phyloP scores from a whole-genome alignment of 2,113 vertebrate species.

The Tachysurus vachellii region DNA sequence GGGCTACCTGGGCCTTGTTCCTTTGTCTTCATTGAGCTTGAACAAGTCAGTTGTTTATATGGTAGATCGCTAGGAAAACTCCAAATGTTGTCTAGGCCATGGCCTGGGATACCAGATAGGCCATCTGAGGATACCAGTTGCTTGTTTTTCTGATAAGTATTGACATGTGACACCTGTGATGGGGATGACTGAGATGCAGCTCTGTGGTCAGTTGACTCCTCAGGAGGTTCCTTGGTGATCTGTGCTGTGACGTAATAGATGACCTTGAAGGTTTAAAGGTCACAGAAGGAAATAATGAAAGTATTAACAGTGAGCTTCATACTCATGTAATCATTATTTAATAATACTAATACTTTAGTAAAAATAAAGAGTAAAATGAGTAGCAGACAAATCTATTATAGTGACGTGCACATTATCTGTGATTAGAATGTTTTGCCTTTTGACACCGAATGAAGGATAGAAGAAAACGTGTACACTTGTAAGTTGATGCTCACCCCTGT shows the following conservation, averaged over 20 bases:
- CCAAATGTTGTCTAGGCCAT: slow-evolving; percentile 26
- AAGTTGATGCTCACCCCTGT: slow-evolving; percentile 74
- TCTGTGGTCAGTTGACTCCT: slow-evolving; percentile 66
- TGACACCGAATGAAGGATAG: neutral
- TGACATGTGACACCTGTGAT: slow-evolving; percentile 80
- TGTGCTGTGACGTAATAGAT: slow-evolving; percentile 80
- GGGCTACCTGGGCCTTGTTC: slow-evolving; percentile 57
- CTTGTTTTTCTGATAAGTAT: slow-evolving; percentile 75
- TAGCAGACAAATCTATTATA: neutral
- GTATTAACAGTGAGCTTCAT: slow-evolving; percentile 8
- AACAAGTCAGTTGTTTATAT: slow-evolving; percentile 68
- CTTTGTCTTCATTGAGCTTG: slow-evolving; percentile 65
- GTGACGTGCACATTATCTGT: too few relatives aligned
- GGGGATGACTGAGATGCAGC: slow-evolving; percentile 64
- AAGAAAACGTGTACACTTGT: neutral
- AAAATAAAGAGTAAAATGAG: neutral
- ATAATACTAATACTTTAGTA: neutral
- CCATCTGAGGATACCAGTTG: slow-evolving; percentile 59
- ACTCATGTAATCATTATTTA: neutral
- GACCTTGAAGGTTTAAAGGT: slow-evolving; percentile 63
- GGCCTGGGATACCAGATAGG: slow-evolving; percentile 51
- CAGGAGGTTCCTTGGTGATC: slow-evolving; percentile 72
- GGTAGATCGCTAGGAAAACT: slow-evolving; percentile 57
- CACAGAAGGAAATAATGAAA: slow-evolving; percentile 19
- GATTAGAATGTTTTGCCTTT: neutral